Evolutionary conservation across 2,113 vertebrate genomes (phyloP), one percentile per base, ranked within the genome.

Genomic region (Syngnathus typhle): DNA sequence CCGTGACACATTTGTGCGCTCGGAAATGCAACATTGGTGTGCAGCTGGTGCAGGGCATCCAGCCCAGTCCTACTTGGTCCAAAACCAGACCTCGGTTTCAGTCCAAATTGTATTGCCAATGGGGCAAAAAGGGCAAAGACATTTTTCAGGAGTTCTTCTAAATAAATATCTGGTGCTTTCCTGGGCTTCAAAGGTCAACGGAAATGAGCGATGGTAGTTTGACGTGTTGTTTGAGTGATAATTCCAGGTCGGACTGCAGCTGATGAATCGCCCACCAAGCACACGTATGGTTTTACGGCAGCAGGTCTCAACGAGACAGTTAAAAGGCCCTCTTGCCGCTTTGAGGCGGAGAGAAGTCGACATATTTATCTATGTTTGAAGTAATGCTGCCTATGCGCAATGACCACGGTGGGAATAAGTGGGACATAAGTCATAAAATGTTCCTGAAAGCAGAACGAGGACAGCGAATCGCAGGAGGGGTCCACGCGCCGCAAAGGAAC

Each of bases 381-480:
- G 41, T 44, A 27, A 62, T 39, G 60, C 39, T 62, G 39, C n/a
- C 5, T 62, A 44, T 62, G 60, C 23, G 41, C 39, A 62, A 62
- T 62, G 60, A 62, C 60, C 60, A 46, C 39, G 3, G 41, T 44
- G 60, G 60, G 60, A 44, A 41, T 44, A 62, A 62, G 21, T 37
- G 27, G 41, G 60, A 44, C 60, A 44, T 62, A 44, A 44, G n/a
- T 62, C 60, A 62, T 62, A 62, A 62, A 62, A 62, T 44, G 21
- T 27, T 43, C 2, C 41, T 44, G 7, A 44, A 62, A 44, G 21
- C 21, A 62, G 38, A 62, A 62, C 12, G 11, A 23, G 60, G 60
- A 44, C 60, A 44, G 60, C 15, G 10, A 60, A 61, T n/a, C 38
- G 43, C 60, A 61, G 27, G 55, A 58, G 27, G 6, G 55, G 27